These are phyloP conservation scores for Nanorana parkeri DNA, from an alignment of 2,113 vertebrate genomes.

Conservation along the genomic window DNA sequence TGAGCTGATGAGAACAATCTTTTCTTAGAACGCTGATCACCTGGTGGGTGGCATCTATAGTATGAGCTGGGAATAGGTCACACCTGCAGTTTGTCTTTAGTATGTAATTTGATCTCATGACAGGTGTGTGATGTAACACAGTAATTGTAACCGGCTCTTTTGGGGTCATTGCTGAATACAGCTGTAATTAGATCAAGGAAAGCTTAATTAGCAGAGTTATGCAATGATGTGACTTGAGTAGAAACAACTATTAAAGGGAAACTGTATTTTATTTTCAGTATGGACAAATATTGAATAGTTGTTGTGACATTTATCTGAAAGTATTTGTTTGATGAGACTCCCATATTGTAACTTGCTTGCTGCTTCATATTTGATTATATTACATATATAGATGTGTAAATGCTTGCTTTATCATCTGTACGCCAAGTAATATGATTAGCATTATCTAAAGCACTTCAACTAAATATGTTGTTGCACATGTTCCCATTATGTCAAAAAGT, in stretches of 20 bases:
- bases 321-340: too few species aligned
- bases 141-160: slow-evolving; percentile 29
- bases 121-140: slow-evolving; percentile 39
- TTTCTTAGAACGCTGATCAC: neutral
- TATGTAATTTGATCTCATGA: slow-evolving; percentile 24
- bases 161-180: slow-evolving; percentile 14
- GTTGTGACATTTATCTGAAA: too few species aligned
- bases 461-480: too few species aligned
- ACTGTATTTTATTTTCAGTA: too few species aligned
- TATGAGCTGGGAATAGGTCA: neutral
- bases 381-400: too few species aligned
- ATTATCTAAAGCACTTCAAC: too few species aligned
- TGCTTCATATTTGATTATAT: too few species aligned
- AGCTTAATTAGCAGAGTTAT: slow-evolving; percentile 32
- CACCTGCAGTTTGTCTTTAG: slow-evolving; percentile 10
- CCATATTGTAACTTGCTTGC: too few species aligned
- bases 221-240: neutral
- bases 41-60: neutral
- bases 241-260: neutral
- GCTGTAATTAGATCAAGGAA: slow-evolving; percentile 37
- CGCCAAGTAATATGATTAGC: too few species aligned
- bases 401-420: too few species aligned
- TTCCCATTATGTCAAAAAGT: too few species aligned
- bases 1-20: neutral
- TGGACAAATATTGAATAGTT: too few species aligned